Evolutionary conservation across 1,140 invertebrate species (phyloP), one percentile per base, ranked within the genome.

Genomic region (Microplitis demolitor): DNA sequence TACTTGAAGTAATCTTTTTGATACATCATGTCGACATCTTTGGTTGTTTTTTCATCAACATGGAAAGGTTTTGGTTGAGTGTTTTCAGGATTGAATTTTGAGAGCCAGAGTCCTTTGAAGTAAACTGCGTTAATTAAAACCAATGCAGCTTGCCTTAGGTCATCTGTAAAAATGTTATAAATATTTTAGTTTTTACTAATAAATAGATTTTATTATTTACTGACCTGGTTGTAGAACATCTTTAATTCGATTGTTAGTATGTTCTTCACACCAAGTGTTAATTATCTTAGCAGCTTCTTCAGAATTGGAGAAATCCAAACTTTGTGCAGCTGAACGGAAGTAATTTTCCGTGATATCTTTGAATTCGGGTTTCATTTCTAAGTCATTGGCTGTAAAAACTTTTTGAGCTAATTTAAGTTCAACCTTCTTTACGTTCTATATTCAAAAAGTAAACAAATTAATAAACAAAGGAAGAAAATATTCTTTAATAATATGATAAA

Each of bases 91-190:
- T 88, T 78, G 78, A 95, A 94, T 74, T 88, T 87, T 35, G 83
- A 77, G 53, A 86, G 78, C 93, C 93, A 94, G 37, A 87, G 83
- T 14, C 91, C 92, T 87, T 93, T 92, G 82, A 93, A 93, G 82
- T 92, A 92, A 54, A 92, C 87, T 14, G 91, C 91, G 83, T 93
- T 94, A 64, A 89, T 88, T 61, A 91, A 87, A 72, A 91, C 88
- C 78, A 90, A 81, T 58, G 74, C 85, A 77, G 89, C 90, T 54
- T 84, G 74, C 8, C 73, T 66, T 53, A 64, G 35, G 66, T 61
- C 31, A 58, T 9, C 58, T 53, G 45, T 62, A 45, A 72, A 60
- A 51, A 54, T 54, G 5, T 54, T 14, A 9, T 4, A 45, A 45
- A 9, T 9, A 9, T 45, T 45, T 45, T 45, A 9, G 5, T 45